Conservation (phyloP, 2,888 invertebrate species). For the Troides aeacus region DNA sequence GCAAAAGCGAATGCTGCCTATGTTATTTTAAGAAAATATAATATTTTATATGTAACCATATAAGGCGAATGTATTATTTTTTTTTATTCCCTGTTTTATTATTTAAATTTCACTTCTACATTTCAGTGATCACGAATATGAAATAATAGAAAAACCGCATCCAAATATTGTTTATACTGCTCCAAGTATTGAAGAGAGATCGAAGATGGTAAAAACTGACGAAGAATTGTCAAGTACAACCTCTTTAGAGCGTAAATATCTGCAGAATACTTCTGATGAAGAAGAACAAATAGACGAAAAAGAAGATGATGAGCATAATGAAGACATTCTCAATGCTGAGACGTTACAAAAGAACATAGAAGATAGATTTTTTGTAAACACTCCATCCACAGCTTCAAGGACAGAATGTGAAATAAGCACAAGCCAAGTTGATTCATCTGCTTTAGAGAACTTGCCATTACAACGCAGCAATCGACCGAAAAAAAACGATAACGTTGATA, state of each 20-base stretch:
- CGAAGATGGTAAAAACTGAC: slow-evolving; percentile 62
- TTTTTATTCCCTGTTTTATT: slow-evolving; percentile 28
- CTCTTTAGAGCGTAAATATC: slow-evolving; percentile 70
- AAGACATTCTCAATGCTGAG: slow-evolving; percentile 67
- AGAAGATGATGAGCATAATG: slow-evolving; percentile 53
- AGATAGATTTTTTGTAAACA: slow-evolving; percentile 81
- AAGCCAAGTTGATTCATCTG: slow-evolving; percentile 84
- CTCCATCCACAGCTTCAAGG: slow-evolving; percentile 80
- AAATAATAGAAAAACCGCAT: slow-evolving; percentile 89
- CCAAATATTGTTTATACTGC: slow-evolving; percentile 65
- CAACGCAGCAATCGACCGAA: slow-evolving; percentile 79
- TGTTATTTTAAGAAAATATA: slow-evolving; percentile 1
- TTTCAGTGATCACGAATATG: slow-evolving; percentile 95
- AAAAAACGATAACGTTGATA: slow-evolving; percentile 72
- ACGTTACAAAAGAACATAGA: slow-evolving; percentile 83
- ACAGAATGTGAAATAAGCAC: slow-evolving; percentile 83
- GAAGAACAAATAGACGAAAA: slow-evolving; percentile 64
- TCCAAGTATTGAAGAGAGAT: slow-evolving; percentile 62
- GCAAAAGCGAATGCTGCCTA: slow-evolving; percentile 42
- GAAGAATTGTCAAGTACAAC: slow-evolving; percentile 76
- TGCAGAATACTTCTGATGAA: slow-evolving; percentile 75
- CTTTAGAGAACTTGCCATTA: slow-evolving; percentile 82
- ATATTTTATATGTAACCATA: background rate
- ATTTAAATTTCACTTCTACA: background rate
- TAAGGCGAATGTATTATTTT: slow-evolving; percentile 7